These are phyloP conservation scores for Lycia hirtaria DNA, from an alignment of 2,888 invertebrate species.

Conservation along the genomic window DNA sequence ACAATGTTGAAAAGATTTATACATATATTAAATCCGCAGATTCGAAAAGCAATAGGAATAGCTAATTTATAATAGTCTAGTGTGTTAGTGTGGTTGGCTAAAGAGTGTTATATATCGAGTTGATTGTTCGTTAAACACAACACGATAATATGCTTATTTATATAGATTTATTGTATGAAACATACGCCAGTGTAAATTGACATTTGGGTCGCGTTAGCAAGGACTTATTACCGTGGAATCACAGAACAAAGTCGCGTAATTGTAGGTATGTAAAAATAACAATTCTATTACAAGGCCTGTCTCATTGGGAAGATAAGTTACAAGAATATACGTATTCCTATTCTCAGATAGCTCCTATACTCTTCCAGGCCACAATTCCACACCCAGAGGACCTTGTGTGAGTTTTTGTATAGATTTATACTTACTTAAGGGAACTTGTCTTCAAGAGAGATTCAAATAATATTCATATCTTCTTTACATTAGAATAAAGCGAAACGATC, in stretches of 20 bases:
- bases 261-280: no score
- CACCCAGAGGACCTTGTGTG: no score
- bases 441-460: no score
- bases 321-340: no score
- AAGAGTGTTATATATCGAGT: background rate
- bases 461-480: no score
- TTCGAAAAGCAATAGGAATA: conserved; percentile 11
- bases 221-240: background rate
- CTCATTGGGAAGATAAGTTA: no score
- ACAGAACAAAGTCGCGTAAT: background rate
- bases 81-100: conserved; percentile 6
- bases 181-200: background rate
- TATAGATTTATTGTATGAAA: background rate
- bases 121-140: conserved; percentile 12
- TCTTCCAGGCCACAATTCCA: no score
- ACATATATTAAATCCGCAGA: conserved; percentile 7
- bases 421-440: no score
- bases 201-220: background rate
- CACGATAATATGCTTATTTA: background rate
- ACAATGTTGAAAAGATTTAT: conserved; percentile 20
- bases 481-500: no score
- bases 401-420: no score
- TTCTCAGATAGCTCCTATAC: no score
- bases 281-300: no score
- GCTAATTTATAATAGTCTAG: conserved; percentile 13